Percentiles rank a stretch among this genome's conserved stretches.
Conservation (phyloP, 2,797 vertebrate species). For the Phoxinus dragarum region DNA sequence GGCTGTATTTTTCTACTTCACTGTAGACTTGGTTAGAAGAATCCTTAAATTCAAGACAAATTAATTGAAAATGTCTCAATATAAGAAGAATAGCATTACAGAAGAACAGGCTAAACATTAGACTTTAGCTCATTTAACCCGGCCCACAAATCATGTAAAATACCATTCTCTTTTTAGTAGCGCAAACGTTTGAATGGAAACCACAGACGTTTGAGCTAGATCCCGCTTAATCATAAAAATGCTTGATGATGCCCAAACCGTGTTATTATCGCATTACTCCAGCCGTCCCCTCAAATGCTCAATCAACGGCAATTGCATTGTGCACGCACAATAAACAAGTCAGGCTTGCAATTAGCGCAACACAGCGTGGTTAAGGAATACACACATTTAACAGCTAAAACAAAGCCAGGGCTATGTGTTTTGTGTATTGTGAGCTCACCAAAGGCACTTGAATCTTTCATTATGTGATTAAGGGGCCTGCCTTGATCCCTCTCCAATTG, state of each 20-base stretch:
- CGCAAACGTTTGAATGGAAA: conserved; percentile 53
- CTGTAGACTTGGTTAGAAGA: background rate
- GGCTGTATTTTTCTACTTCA: background rate
- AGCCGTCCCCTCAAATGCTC: conserved; percentile 44
- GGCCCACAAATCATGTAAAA: conserved; percentile 30
- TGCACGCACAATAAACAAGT: conserved; percentile 60
- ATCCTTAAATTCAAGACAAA: background rate
- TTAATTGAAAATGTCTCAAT: background rate
- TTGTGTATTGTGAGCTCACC: conserved; percentile 60
- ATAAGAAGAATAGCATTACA: background rate
- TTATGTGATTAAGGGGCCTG: conserved; percentile 65
- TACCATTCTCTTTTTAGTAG: conserved; percentile 47
- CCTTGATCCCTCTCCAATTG: conserved; percentile 62
- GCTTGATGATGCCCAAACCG: conserved; percentile 46
- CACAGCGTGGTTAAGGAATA: conserved; percentile 56
- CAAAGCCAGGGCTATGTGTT: conserved; percentile 55
- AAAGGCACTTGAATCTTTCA: conserved; percentile 59
- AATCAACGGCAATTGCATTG: conserved; percentile 55
- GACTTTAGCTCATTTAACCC: background rate
- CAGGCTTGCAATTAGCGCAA: conserved; percentile 61
- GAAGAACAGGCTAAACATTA: background rate
- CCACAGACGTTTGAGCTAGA: conserved; percentile 46
- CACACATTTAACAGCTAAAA: conserved; percentile 62
- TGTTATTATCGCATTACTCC: conserved; percentile 61
- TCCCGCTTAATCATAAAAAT: conserved; percentile 53